A percentile compares a stretch with the other conserved stretches of the same genome.
phyloP scores from a whole-genome alignment of 2,113 vertebrate genomes.

The Trochalopteron elliotii region DNA sequence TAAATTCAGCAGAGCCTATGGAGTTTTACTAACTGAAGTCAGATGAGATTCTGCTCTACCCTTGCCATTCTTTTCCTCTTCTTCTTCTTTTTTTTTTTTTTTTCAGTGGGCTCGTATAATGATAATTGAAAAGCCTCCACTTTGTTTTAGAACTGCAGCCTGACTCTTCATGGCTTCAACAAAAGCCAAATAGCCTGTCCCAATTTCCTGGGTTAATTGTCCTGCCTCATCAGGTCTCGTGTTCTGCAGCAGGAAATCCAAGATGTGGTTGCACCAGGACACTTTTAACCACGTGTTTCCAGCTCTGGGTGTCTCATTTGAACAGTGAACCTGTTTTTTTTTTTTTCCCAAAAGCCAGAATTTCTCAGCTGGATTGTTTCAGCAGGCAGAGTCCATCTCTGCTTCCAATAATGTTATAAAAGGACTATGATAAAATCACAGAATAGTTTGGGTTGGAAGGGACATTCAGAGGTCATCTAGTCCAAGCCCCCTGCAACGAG shows the following conservation, averaged over 20 bases:
- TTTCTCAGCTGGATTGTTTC: background rate
- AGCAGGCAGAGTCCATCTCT: background rate
- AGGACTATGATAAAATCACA: background rate
- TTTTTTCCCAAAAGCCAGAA: background rate
- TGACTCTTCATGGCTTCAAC: background rate
- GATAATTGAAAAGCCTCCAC: slow-evolving; percentile 38
- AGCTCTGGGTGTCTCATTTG: background rate
- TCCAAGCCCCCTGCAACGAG: background rate
- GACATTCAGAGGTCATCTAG: background rate
- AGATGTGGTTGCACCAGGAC: background rate
- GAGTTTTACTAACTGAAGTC: slow-evolving; percentile 26
- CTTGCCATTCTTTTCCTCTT: background rate
- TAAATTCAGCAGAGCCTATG: slow-evolving; percentile 46
- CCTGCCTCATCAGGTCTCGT: background rate
- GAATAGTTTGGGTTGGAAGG: background rate
- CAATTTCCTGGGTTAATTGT: slow-evolving; percentile 3
- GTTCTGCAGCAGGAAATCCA: background rate
- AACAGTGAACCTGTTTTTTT: background rate
- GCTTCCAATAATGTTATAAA: background rate
- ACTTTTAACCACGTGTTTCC: background rate
- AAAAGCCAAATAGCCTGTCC: slow-evolving; percentile 14
- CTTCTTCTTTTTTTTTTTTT: background rate
- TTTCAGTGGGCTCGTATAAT: background rate
- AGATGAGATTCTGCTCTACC: slow-evolving; percentile 22
- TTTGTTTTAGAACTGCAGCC: slow-evolving; percentile 15